These are phyloP conservation scores for Saguinus imperator DNA, from an alignment of 2,113 vertebrate species.

Conservation along the genomic window DNA sequence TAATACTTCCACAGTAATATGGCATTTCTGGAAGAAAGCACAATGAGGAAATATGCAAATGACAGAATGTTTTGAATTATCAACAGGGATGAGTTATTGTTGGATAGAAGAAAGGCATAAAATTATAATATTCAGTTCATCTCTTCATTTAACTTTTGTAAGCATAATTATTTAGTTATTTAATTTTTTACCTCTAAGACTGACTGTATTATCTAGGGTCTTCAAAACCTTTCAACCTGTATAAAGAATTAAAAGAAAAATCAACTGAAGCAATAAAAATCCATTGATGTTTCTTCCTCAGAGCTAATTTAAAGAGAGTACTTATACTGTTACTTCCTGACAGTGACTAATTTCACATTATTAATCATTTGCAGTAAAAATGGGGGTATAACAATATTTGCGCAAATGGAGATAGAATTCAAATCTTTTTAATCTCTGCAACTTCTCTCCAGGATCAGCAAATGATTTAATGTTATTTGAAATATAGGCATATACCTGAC, in stretches of 20 bases:
- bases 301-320: neutral
- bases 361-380: constrained; percentile 16
- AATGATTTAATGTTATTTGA: constrained; percentile 56
- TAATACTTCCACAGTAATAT: neutral
- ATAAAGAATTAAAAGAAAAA: neutral
- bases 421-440: neutral
- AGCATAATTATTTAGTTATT: neutral
- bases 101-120: neutral
- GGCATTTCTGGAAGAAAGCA: neutral
- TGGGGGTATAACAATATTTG: neutral
- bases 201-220: neutral
- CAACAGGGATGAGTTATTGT: neutral
- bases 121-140: neutral
- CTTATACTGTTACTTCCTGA: neutral
- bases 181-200: neutral
- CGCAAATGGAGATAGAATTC: neutral
- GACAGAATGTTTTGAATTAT: neutral
- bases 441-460: neutral
- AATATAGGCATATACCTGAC: neutral
- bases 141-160: neutral
- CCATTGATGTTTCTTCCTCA: neutral
- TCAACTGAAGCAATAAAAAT: neutral
- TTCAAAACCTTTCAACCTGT: neutral
- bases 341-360: constrained; percentile 5
- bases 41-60: neutral